Conservation (phyloP, 2,888 invertebrate species). For the Drosophila nr. fundita region DNA sequence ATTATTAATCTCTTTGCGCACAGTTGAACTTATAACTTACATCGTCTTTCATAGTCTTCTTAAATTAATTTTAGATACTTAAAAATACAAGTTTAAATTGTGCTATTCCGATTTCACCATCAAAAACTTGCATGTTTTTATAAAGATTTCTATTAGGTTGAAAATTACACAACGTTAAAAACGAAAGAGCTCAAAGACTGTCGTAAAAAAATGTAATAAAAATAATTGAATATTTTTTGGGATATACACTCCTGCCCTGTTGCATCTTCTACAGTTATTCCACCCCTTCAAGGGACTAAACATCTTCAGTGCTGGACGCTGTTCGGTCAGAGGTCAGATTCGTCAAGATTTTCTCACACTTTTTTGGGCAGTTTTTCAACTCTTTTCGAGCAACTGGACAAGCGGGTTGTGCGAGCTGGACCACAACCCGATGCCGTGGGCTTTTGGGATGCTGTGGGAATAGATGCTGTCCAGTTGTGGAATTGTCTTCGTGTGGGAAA, state of each 20-base stretch:
- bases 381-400: constrained; percentile 67
- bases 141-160: neutral
- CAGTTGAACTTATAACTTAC: neutral
- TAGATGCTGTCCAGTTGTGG: constrained; percentile 58
- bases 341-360: constrained; percentile 78
- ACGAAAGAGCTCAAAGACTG: neutral
- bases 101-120: neutral
- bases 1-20: neutral
- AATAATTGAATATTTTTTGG: neutral
- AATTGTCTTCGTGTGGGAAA: constrained; percentile 63
- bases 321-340: constrained; percentile 78
- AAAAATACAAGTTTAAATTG: neutral
- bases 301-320: constrained; percentile 36
- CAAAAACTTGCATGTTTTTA: neutral
- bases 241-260: neutral
- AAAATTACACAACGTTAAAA: neutral
- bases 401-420: constrained; percentile 53
- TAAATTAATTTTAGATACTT: neutral
- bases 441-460: constrained; percentile 66
- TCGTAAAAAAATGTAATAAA: constrained; percentile 1
- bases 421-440: constrained; percentile 12
- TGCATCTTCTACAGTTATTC: constrained; percentile 58
- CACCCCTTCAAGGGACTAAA: constrained; percentile 56
- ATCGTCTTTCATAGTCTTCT: neutral
- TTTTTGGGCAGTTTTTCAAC: constrained; percentile 67